A percentile compares a stretch with the other conserved stretches of the same genome.
Conservation (phyloP, 2,113 vertebrate genomes). For the Pantherophis guttatus region DNA sequence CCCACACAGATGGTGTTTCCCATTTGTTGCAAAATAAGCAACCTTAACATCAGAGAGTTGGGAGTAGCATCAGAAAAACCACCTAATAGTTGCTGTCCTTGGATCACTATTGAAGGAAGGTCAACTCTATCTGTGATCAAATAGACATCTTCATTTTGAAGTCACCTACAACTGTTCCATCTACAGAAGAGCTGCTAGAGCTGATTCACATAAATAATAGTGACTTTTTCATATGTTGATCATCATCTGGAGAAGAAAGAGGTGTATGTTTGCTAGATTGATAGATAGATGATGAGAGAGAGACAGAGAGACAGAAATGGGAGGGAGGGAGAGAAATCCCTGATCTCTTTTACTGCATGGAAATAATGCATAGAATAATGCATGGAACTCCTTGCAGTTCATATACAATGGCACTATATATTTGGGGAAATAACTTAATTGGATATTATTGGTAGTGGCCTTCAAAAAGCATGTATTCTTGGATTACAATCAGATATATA, state of each 20-base stretch:
- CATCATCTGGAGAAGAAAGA: not conserved
- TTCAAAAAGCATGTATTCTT: not conserved
- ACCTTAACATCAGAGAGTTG: not conserved
- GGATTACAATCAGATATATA: not conserved
- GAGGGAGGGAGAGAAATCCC: not conserved
- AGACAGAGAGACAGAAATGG: too few species aligned
- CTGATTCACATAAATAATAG: not conserved
- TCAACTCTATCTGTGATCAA: not conserved
- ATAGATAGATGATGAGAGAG: not conserved
- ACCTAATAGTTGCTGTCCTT: not conserved
- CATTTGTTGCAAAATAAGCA: not conserved
- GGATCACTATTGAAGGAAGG: not conserved
- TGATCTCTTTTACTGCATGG: not conserved
- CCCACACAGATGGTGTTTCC: not conserved
- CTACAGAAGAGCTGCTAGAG: not conserved
- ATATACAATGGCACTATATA: not conserved
- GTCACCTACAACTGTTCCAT: not conserved
- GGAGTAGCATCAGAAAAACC: not conserved
- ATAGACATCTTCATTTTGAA: not conserved
- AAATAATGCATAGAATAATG: not conserved
- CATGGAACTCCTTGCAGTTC: not conserved
- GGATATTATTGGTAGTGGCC: not conserved
- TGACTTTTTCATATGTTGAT: not conserved
- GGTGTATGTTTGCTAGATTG: not conserved
- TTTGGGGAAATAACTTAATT: not conserved